Evolutionary conservation across 2,888 invertebrate species (phyloP).

Genomic region (Polyommatus iphigenia): DNA sequence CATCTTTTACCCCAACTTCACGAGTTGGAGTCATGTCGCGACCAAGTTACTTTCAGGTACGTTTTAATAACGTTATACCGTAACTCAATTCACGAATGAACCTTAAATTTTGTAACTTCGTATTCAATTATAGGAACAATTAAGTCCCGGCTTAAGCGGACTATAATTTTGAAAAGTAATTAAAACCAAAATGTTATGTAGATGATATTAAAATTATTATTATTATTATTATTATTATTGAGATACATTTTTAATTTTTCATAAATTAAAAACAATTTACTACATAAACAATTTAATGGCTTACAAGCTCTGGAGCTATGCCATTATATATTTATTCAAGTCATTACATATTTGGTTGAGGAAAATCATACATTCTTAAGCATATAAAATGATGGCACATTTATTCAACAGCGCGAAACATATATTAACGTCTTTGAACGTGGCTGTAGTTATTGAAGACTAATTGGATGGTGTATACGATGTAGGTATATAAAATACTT

Average conservation of each 20-base stretch:
- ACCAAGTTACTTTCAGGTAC: conserved; percentile 91
- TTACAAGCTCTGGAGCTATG: no score
- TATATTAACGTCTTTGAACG: conserved; percentile 17
- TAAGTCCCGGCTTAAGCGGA: conserved; percentile 1
- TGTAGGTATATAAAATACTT: not conserved
- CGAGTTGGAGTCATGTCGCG: conserved; percentile 92
- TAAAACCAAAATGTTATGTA: not conserved
- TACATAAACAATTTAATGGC: no score
- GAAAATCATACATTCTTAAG: not conserved
- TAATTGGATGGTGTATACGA: not conserved
- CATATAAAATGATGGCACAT: conserved; percentile 1
- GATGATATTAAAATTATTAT: not conserved
- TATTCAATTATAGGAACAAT: conserved; percentile 19
- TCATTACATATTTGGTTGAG: not conserved
- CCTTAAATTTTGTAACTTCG: conserved; percentile 59
- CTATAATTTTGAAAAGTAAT: not conserved
- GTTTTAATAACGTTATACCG: conserved; percentile 41
- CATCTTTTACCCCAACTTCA: conserved; percentile 92
- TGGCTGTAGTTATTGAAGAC: conserved; percentile 6
- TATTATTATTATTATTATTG: not conserved
- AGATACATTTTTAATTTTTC: no score
- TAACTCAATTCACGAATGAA: conserved; percentile 60
- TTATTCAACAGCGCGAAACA: not conserved
- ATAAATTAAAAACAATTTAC: no score
- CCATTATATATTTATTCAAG: no score